A percentile compares a stretch with the other conserved stretches of the same genome.
Conservation (phyloP, 1,140 invertebrate species). For the Campoletis sonorensis region DNA sequence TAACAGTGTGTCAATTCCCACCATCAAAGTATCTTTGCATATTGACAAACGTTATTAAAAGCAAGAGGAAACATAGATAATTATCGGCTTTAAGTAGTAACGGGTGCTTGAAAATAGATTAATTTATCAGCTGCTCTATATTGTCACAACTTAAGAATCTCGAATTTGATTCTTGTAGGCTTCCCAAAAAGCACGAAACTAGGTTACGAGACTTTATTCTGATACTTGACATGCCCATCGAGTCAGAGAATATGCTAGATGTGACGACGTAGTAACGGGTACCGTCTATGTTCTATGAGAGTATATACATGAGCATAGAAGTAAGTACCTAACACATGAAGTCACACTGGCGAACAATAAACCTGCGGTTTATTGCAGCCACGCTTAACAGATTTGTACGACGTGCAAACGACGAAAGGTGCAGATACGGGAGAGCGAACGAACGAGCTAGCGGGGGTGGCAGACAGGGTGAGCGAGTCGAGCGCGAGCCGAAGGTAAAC, state of each 20-base stretch:
- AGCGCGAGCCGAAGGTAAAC: slow-evolving; percentile 55
- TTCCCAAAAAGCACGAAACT: neutral
- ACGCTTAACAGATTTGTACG: slow-evolving; percentile 67
- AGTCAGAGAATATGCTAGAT: neutral
- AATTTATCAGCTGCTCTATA: neutral
- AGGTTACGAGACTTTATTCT: neutral
- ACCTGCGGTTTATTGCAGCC: slow-evolving; percentile 65
- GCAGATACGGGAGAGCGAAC: slow-evolving; percentile 44
- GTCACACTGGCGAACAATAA: slow-evolving; percentile 63
- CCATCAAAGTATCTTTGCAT: neutral
- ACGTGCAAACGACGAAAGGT: slow-evolving; percentile 65
- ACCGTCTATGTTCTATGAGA: neutral
- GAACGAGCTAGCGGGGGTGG: slow-evolving; percentile 49
- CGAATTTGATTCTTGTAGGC: neutral
- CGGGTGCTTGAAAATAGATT: neutral
- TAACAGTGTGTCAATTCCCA: neutral
- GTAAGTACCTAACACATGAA: slow-evolving; percentile 29
- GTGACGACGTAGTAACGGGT: slow-evolving; percentile 21
- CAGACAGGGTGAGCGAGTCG: slow-evolving; percentile 26
- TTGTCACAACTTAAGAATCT: neutral
- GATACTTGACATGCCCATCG: neutral
- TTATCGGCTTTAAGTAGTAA: neutral
- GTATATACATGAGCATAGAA: slow-evolving; percentile 5
- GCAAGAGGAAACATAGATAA: too few relatives aligned
- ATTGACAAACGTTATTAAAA: too few relatives aligned